phyloP scores from a whole-genome alignment of 2,113 vertebrate species.

The Gopherus flavomarginatus region DNA sequence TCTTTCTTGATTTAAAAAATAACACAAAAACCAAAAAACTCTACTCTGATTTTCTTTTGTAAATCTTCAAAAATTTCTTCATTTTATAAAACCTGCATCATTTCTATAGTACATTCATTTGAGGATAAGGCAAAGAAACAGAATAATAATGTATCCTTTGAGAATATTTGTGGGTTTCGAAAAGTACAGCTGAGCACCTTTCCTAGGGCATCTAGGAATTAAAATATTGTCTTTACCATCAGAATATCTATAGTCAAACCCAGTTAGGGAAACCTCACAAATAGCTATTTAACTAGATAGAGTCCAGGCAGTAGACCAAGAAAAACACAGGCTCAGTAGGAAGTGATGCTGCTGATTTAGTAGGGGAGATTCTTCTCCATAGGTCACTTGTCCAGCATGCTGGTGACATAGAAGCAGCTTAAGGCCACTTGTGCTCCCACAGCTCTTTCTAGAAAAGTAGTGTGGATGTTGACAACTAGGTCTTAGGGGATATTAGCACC shows the following conservation, averaged over 20 bases:
- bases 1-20: neutral
- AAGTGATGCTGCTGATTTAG: neutral
- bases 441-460: fast-evolving
- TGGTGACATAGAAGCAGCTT: neutral
- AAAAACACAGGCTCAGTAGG: neutral
- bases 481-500: neutral
- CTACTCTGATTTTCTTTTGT: neutral
- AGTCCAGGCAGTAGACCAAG: neutral
- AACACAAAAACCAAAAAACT: neutral
- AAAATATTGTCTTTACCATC: neutral
- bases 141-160: neutral
- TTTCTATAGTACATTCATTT: neutral
- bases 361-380: neutral
- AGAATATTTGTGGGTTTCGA: neutral
- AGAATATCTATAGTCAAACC: neutral
- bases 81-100: neutral
- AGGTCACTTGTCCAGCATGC: neutral
- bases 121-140: neutral
- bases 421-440: neutral
- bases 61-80: neutral
- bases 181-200: neutral
- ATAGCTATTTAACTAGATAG: neutral
- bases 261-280: neutral
- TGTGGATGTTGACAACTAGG: neutral
- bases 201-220: neutral